Evolutionary conservation across 2,113 vertebrate species (phyloP).

Genomic region (Xiphophorus maculatus): DNA sequence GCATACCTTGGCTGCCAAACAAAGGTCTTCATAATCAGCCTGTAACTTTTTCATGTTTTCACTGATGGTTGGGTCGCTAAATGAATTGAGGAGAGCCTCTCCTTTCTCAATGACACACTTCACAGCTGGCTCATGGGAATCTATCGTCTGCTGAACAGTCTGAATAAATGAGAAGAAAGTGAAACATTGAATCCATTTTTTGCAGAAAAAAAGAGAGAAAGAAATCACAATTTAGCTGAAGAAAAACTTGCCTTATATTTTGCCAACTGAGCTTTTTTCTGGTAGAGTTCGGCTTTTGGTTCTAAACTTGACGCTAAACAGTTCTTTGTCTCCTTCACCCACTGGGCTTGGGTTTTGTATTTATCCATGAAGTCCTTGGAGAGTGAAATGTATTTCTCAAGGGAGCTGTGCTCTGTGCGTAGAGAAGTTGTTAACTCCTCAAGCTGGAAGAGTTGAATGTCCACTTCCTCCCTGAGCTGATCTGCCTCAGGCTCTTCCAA

Average conservation of each 20-base stretch:
- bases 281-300: conserved; percentile 93
- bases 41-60: conserved; percentile 86
- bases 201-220: neutral
- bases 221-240: neutral
- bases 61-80: conserved; percentile 82
- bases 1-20: conserved; percentile 81
- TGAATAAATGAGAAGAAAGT: conserved; percentile 52
- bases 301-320: conserved; percentile 83
- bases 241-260: conserved; percentile 91
- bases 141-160: conserved; percentile 92
- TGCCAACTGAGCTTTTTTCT: conserved; percentile 95
- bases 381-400: conserved; percentile 89
- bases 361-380: conserved; percentile 96
- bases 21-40: conserved; percentile 86
- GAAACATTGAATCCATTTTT: neutral
- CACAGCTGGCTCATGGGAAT: conserved; percentile 89
- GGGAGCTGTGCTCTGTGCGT: conserved; percentile 83
- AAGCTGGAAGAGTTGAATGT: conserved; percentile 77
- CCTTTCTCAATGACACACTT: conserved; percentile 91
- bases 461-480: conserved; percentile 83
- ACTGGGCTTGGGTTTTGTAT: conserved; percentile 87
- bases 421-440: conserved; percentile 84
- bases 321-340: conserved; percentile 85
- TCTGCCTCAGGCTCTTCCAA: conserved; percentile 84
- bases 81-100: conserved; percentile 84